A percentile compares a stretch with the other conserved stretches of the same genome.
phyloP scores from a whole-genome alignment of 2,797 vertebrate genomes.

The Microctenopoma lineatum region DNA sequence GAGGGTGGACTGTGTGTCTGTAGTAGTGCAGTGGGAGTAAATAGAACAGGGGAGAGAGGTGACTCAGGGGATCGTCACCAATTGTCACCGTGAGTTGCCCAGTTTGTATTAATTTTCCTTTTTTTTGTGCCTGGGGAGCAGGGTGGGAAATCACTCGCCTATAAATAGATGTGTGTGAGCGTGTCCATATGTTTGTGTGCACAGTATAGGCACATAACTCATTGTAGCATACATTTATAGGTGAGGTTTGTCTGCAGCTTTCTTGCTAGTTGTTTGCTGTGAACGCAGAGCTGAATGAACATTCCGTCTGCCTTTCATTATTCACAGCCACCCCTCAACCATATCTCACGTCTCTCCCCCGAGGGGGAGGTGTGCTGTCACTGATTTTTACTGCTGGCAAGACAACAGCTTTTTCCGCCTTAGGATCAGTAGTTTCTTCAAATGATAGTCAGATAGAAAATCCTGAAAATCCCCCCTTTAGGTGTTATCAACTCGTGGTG shows the following conservation, averaged over 20 bases:
- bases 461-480: constrained; percentile 3
- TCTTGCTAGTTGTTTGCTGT: constrained; percentile 41
- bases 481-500: constrained; percentile 7
- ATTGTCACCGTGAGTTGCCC: constrained; percentile 78
- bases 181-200: constrained; percentile 22
- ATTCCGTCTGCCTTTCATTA: constrained; percentile 61
- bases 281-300: constrained; percentile 49
- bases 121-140: constrained; percentile 58
- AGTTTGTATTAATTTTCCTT: constrained; percentile 81
- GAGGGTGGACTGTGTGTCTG: constrained; percentile 49
- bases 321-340: constrained; percentile 50
- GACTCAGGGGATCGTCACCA: constrained; percentile 78
- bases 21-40: constrained; percentile 70
- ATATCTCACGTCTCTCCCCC: constrained; percentile 49
- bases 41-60: constrained; percentile 63
- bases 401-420: constrained; percentile 48
- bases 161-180: constrained; percentile 72
- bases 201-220: constrained; percentile 9
- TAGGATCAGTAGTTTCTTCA: constrained; percentile 46
- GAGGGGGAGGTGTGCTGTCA: constrained; percentile 48
- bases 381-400: constrained; percentile 49
- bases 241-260: constrained; percentile 49
- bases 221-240: constrained; percentile 51
- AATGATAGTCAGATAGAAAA: constrained; percentile 13
- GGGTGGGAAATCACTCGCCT: constrained; percentile 73